Conservation (phyloP, 1,140 invertebrate species). For the Orchestia grillus region DNA sequence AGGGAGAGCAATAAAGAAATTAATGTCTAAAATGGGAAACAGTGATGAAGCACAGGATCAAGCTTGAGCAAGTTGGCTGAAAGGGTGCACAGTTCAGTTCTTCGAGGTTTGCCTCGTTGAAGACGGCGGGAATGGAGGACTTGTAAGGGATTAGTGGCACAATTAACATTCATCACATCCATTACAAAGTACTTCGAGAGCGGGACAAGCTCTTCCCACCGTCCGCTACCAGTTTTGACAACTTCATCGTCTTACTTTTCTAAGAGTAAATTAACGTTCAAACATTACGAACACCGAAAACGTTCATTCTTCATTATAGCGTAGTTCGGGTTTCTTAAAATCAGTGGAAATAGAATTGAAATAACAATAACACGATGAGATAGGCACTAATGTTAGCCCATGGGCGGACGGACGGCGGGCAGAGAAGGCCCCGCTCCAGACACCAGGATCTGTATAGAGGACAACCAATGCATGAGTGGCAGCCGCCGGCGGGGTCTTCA, state of each 20-base stretch:
- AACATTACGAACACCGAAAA: neutral
- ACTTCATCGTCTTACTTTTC: neutral
- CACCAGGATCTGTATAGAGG: constrained; percentile 30
- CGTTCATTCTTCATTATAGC: neutral
- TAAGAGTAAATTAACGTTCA: neutral
- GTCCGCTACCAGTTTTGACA: neutral
- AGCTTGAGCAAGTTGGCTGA: neutral
- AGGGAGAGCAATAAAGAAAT: neutral
- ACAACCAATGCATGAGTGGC: constrained; percentile 23
- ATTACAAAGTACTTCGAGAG: neutral
- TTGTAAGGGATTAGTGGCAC: constrained; percentile 41
- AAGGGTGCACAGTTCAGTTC: neutral
- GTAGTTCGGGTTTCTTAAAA: neutral
- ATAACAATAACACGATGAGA: neutral
- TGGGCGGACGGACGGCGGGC: neutral
- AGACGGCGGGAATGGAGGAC: neutral
- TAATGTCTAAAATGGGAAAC: neutral
- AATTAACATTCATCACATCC: constrained; percentile 44
- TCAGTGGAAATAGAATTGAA: neutral
- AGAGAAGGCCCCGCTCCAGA: constrained; percentile 15
- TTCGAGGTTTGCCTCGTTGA: neutral
- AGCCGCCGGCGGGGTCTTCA: constrained; percentile 52
- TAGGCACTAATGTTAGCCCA: neutral
- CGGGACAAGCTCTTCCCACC: neutral
- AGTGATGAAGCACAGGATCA: neutral